Base-by-base conservation (phyloP, 2,113 vertebrate species). In the Cyanistes caeruleus region DNA sequence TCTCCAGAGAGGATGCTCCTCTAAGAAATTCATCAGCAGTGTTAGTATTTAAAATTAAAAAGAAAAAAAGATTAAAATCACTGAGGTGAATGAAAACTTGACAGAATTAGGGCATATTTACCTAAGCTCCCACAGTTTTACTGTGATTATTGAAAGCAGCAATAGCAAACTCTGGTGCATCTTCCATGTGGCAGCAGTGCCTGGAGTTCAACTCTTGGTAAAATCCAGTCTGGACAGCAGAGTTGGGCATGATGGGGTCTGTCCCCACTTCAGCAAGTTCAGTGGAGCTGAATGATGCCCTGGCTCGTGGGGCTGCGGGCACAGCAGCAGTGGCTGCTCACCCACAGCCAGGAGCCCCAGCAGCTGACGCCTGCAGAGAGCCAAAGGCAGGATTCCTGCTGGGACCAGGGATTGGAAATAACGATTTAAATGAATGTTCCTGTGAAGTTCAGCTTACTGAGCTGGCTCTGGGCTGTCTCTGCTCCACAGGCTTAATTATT, bases 371-470 rank as follows among this genome's bases (percentile, higher is more conserved):
- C 82, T 17, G 2, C 2, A 44, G 51, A 58, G 49, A 95, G 75
- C 90, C 83, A 74, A 67, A 77, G 72, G 87, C 65, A 74, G 30
- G 18, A 16, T 27, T 37, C 76, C 51, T 13, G 6, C 85, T 84
- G 82, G 74, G 94, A 87, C 58, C 77, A 82, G 69, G n/a, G 51
- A 39, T 8, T 93, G 69, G 59, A 87, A 95, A 83, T 53, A 70
- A 88, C 3, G 0, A 22, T 37, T 88, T 52, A 25, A 94, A 62
- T 43, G 21, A 44, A 17, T 5, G 55, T 73, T 43, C 28, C 77
- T n/a, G 18, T 33, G n/a, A 62, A 59, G 30, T 49, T 76, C 62
- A 35, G 78, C 23, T 65, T 15, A 6, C 30, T 69, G 85, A 46
- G 64, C 58, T 83, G 91, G 53, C 78, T 95, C 83, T 60, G 82